Percentiles rank a stretch among this genome's conserved stretches.
phyloP scores from a whole-genome alignment of 2,797 vertebrate species.

The Tenualosa ilisha region DNA sequence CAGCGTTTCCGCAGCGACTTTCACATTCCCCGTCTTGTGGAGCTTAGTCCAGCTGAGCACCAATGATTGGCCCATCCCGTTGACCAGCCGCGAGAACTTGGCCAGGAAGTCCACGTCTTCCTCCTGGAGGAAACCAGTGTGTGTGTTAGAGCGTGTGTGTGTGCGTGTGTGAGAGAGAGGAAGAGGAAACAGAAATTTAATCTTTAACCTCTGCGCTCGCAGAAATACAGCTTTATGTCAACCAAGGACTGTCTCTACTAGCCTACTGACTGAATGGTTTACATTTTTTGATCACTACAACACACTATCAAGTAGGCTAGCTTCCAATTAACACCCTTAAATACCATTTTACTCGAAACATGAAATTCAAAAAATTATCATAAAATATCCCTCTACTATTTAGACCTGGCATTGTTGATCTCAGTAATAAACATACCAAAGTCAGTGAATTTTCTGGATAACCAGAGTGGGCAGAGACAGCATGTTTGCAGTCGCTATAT shows the following conservation, averaged over 20 bases:
- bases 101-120: slow-evolving; percentile 98
- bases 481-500: too few species aligned
- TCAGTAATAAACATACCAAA: too few species aligned
- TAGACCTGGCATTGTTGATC: too few species aligned
- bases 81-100: slow-evolving; percentile 94
- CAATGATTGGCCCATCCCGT: slow-evolving; percentile 96
- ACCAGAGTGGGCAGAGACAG: too few species aligned
- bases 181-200: slow-evolving; percentile 19
- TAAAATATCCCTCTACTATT: too few species aligned
- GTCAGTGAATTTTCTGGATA: too few species aligned
- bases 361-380: background rate
- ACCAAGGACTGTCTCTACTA: background rate
- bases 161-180: background rate
- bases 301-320: background rate
- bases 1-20: slow-evolving; percentile 84
- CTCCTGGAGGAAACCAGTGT: slow-evolving; percentile 73
- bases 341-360: background rate
- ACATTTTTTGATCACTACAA: background rate
- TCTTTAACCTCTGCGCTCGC: background rate
- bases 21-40: slow-evolving; percentile 81
- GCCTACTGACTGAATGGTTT: background rate
- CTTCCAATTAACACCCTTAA: background rate
- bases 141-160: background rate
- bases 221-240: background rate
- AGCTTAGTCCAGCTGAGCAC: slow-evolving; percentile 95